Percentiles rank a stretch among this genome's conserved stretches.
Conservation (phyloP, 2,888 invertebrate species). For the Mimachlamys varia region DNA sequence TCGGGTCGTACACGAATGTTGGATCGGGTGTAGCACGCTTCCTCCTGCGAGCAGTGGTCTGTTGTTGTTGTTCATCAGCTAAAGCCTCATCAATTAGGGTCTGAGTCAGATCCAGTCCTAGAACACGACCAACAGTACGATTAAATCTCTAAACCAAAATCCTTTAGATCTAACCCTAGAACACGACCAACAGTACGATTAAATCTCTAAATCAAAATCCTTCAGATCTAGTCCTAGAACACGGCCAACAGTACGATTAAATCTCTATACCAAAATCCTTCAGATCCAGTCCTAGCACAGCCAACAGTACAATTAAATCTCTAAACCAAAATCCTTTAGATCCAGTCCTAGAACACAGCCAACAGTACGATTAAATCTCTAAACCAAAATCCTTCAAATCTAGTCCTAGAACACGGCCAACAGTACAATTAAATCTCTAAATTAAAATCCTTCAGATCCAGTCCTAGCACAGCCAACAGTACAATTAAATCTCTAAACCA, state of each 20-base stretch:
- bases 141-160: too few relatives aligned
- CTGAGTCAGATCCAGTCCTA: slow-evolving; percentile 37
- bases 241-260: not conserved
- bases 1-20: slow-evolving; percentile 44
- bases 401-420: too few relatives aligned
- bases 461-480: too few relatives aligned
- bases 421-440: too few relatives aligned
- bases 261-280: too few relatives aligned
- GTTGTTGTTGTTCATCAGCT: not conserved
- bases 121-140: not conserved
- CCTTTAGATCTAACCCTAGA: not conserved
- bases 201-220: too few relatives aligned
- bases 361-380: too few relatives aligned
- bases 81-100: not conserved
- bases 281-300: not conserved
- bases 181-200: not conserved
- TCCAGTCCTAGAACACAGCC: too few relatives aligned
- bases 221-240: slow-evolving; percentile 6
- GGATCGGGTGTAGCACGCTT: not conserved
- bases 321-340: too few relatives aligned
- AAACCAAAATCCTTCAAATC: too few relatives aligned
- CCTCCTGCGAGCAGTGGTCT: not conserved
- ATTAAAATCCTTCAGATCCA: too few relatives aligned
- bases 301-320: not conserved
- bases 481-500: too few relatives aligned